A percentile compares a stretch with the other conserved stretches of the same genome.
These are phyloP conservation scores for Martes martes DNA, from an alignment of 2,113 vertebrate genomes.

Conservation along the genomic window DNA sequence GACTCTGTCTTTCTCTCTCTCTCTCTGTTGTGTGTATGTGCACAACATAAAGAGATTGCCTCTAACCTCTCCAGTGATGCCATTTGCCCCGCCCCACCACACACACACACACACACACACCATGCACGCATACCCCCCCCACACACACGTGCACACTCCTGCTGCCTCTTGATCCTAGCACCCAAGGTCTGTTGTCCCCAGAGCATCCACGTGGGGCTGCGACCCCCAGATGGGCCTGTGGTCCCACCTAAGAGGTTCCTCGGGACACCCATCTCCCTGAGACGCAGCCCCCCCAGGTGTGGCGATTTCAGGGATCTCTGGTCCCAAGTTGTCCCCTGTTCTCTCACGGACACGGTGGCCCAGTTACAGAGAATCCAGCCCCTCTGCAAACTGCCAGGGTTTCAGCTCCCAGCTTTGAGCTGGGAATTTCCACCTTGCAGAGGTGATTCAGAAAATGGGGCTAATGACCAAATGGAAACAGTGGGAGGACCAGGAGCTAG, in stretches of 20 bases:
- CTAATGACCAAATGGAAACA: background rate
- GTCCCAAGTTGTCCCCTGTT: background rate
- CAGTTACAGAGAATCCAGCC: background rate
- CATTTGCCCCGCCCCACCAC: background rate
- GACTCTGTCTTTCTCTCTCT: background rate
- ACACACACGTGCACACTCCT: background rate
- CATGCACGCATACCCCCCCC: background rate
- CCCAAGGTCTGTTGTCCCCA: background rate
- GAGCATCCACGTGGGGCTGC: background rate
- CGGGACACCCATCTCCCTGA: background rate
- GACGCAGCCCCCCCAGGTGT: background rate
- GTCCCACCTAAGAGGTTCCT: background rate
- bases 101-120: background rate
- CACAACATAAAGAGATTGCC: background rate
- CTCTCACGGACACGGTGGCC: background rate
- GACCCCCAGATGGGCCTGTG: background rate
- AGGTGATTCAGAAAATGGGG: too few species aligned
- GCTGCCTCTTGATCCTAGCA: background rate
- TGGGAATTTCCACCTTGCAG: background rate
- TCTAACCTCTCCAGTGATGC: background rate
- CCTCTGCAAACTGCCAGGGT: background rate
- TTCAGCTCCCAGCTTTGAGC: background rate
- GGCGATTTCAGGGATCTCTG: background rate
- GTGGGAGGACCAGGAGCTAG: background rate
- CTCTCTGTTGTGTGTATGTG: background rate